These are phyloP conservation scores for Botia almorhae DNA, from an alignment of 2,797 vertebrate species.

Conservation along the genomic window DNA sequence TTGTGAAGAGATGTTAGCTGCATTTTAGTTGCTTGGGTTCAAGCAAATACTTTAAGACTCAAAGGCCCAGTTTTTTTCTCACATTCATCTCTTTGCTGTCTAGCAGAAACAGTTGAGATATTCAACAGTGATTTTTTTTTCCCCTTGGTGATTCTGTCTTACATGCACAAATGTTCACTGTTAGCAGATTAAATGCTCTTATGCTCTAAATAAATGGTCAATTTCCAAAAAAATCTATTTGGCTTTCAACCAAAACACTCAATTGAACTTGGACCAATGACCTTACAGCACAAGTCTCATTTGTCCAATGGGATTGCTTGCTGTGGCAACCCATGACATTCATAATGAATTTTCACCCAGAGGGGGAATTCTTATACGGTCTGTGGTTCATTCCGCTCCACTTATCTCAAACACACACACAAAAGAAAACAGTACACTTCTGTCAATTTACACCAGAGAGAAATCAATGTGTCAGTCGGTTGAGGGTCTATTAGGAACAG, in stretches of 20 bases:
- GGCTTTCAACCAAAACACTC: constrained; percentile 11
- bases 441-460: constrained; percentile 32
- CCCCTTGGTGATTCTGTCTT: too few species aligned
- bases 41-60: too few species aligned
- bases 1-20: too few species aligned
- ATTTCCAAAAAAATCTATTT: constrained; percentile 17
- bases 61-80: too few species aligned
- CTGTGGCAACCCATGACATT: constrained; percentile 27
- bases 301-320: constrained; percentile 40
- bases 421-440: constrained; percentile 57
- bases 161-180: neutral
- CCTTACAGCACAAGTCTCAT: constrained; percentile 32
- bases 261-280: constrained; percentile 9
- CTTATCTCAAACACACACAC: constrained; percentile 65
- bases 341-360: constrained; percentile 37
- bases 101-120: neutral
- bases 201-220: neutral
- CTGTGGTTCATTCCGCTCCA: constrained; percentile 68
- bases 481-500: constrained; percentile 27
- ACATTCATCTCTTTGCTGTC: neutral
- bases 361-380: constrained; percentile 37
- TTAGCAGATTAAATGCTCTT: neutral
- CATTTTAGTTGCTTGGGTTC: too few species aligned
- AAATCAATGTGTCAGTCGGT: constrained; percentile 31
- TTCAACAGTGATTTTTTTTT: neutral